Percentiles rank a stretch among this genome's conserved stretches.
These are phyloP conservation scores for Parauchenoglanis ngamensis DNA, from an alignment of 2,797 vertebrate genomes.

Conservation along the genomic window DNA sequence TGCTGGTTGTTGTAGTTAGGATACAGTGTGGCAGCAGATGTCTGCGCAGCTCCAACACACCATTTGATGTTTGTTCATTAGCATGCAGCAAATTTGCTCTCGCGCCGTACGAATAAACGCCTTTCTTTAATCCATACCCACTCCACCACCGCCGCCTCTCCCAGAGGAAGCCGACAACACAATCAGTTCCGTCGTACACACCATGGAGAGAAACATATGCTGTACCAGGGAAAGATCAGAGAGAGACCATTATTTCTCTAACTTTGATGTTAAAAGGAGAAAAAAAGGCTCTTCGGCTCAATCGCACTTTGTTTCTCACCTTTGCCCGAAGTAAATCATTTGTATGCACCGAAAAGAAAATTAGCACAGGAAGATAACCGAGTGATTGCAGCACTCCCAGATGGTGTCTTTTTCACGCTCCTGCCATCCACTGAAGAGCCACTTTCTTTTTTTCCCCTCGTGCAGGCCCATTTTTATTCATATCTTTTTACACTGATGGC, in stretches of 20 bases:
- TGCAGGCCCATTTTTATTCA: slow-evolving; percentile 57
- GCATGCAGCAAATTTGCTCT: slow-evolving; percentile 50
- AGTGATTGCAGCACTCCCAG: slow-evolving; percentile 56
- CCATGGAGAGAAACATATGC: slow-evolving; percentile 43
- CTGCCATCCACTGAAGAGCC: slow-evolving; percentile 55
- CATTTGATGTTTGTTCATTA: slow-evolving; percentile 53
- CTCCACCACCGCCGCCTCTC: slow-evolving; percentile 9
- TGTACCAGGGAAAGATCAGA: slow-evolving; percentile 49
- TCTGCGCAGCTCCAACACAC: slow-evolving; percentile 36
- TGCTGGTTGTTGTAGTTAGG: slow-evolving; percentile 37
- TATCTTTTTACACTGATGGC: slow-evolving; percentile 59
- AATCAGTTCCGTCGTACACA: slow-evolving; percentile 16
- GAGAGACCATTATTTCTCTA: slow-evolving; percentile 53
- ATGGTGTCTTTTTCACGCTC: slow-evolving; percentile 56
- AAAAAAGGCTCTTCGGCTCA: slow-evolving; percentile 23
- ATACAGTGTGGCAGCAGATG: slow-evolving; percentile 50
- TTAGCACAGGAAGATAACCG: slow-evolving; percentile 57
- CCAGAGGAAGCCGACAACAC: slow-evolving; percentile 26
- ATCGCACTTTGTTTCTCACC: slow-evolving; percentile 50
- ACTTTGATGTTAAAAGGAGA: slow-evolving; percentile 53
- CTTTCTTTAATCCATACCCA: slow-evolving; percentile 40
- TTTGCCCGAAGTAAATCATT: slow-evolving; percentile 56
- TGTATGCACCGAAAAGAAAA: slow-evolving; percentile 55
- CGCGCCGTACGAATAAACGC: slow-evolving; percentile 30
- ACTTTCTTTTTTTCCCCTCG: slow-evolving; percentile 33